These are phyloP conservation scores for Clinocottus analis DNA, from an alignment of 2,113 vertebrate species.

Conservation along the genomic window DNA sequence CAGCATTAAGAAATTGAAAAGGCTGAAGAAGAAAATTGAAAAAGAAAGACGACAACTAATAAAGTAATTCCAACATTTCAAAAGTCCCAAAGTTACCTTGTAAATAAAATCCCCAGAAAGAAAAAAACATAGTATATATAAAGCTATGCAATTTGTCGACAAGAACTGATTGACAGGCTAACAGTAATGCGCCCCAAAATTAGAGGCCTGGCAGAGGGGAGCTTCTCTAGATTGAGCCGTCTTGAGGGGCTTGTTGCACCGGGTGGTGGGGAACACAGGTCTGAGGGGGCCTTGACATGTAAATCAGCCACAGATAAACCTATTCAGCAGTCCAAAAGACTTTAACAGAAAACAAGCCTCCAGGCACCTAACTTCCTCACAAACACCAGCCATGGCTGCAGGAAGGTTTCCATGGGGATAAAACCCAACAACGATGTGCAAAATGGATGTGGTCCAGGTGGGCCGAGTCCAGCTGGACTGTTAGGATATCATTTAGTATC, in stretches of 20 bases:
- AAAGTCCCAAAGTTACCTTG: neutral
- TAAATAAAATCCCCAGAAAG: constrained; percentile 6
- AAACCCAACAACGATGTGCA: constrained; percentile 50
- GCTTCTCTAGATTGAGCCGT: constrained; percentile 66
- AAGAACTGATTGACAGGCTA: constrained; percentile 55
- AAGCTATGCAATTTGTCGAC: constrained; percentile 15
- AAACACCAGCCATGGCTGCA: constrained; percentile 53
- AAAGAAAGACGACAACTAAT: neutral
- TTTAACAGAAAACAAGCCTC: constrained; percentile 58
- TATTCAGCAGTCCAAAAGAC: constrained; percentile 56
- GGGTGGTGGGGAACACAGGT: constrained; percentile 46
- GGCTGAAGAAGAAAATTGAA: neutral
- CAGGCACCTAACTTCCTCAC: constrained; percentile 53
- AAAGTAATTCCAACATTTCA: neutral
- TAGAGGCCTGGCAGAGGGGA: constrained; percentile 34
- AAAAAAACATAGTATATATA: neutral
- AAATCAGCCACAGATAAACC: constrained; percentile 67
- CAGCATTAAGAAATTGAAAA: constrained; percentile 31
- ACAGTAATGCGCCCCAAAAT: constrained; percentile 25
- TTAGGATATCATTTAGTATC: constrained; percentile 45
- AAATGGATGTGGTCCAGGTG: constrained; percentile 58
- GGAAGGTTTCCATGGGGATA: constrained; percentile 68
- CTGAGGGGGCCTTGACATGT: constrained; percentile 71
- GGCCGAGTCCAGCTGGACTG: constrained; percentile 64
- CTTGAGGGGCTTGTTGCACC: constrained; percentile 37